Conservation (phyloP, 2,113 vertebrate genomes). For the Misgurnus mizolepis region DNA sequence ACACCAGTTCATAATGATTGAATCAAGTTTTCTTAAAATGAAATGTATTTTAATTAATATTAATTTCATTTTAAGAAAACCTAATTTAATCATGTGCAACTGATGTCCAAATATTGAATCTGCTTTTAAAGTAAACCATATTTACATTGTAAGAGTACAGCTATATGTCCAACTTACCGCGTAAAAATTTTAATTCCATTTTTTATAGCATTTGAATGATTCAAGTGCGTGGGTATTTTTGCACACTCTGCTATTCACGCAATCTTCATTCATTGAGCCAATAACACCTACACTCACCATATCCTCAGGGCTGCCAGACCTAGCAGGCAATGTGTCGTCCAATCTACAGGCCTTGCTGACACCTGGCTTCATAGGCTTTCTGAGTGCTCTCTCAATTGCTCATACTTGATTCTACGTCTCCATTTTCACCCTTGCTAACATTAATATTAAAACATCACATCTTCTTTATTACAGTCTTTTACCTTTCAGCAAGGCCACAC, state of each 20-base stretch:
- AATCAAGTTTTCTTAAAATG: too few relatives aligned
- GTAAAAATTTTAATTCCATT: neutral
- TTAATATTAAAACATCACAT: slow-evolving; percentile 42
- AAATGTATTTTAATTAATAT: too few relatives aligned
- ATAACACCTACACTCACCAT: neutral
- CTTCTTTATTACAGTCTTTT: slow-evolving; percentile 39
- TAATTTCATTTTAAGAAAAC: too few relatives aligned
- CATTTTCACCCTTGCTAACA: slow-evolving; percentile 28
- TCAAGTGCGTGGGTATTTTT: slow-evolving; percentile 9
- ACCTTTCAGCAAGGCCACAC: slow-evolving; percentile 42
- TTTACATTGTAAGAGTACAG: too few relatives aligned
- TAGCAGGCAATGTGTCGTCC: neutral
- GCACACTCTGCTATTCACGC: slow-evolving; percentile 5
- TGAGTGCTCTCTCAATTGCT: slow-evolving; percentile 29
- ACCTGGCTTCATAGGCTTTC: slow-evolving; percentile 10
- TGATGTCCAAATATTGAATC: too few relatives aligned
- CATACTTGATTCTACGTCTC: slow-evolving; percentile 33
- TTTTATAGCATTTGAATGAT: neutral
- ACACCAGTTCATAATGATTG: too few relatives aligned
- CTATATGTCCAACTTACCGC: neutral
- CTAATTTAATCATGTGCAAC: too few relatives aligned
- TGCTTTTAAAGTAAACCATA: too few relatives aligned
- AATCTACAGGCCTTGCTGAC: slow-evolving; percentile 21
- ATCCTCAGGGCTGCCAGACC: neutral
- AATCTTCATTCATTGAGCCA: slow-evolving; percentile 25